Evolutionary conservation across 2,113 vertebrate genomes (phyloP), one percentile per base, ranked within the genome.

Genomic region (Dromas ardeola): DNA sequence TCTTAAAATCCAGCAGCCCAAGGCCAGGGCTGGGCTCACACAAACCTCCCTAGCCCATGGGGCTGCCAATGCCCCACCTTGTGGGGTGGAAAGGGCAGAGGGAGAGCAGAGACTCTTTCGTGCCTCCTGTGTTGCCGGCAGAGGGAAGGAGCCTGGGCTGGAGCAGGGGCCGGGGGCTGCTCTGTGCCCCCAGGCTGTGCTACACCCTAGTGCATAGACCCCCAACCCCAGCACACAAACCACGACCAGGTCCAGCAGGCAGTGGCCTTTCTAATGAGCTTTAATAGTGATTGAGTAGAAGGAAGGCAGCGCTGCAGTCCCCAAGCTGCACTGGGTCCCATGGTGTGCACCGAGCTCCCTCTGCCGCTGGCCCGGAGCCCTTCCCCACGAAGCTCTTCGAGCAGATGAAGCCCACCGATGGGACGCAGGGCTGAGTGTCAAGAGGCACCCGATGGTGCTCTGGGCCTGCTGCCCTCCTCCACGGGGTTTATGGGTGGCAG

Each of bases 61-160:
- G 13, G 16, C 70, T 49, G 49, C 56, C 63, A 67, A 63, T 27
- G 17, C 30, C 11, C 16, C n/a, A 23, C 14, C 36, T 38, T 9
- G 11, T 3, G 58, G 22, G n/a, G 58, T 61, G 58, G 27, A 2
- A 6, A 15, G 15, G 30, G 43, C 29, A 2, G 12, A 0, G 15
- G 0, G 6, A 56, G 26, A 73, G 8, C 15, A 2, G 16, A 0
- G 4, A 23, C 53, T 62, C 52, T 20, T 30, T 1, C 0, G 0
- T 36, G 42, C 13, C 27, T 59, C 70, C 43, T 4, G n/a, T 4
- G 55, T 36, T 5, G 13, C 56, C 53, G 20, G 22, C 0, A 1
- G 13, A 62, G 4, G 15, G 43, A 53, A 49, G 27, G 26, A 81
- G 42, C 45, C 45, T 4, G 12, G 59, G 36, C 43, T 78, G 65